Evolutionary conservation across 1,140 invertebrate species (phyloP), one percentile per base, ranked within the genome.

Genomic region (Zaprionus taronus): DNA sequence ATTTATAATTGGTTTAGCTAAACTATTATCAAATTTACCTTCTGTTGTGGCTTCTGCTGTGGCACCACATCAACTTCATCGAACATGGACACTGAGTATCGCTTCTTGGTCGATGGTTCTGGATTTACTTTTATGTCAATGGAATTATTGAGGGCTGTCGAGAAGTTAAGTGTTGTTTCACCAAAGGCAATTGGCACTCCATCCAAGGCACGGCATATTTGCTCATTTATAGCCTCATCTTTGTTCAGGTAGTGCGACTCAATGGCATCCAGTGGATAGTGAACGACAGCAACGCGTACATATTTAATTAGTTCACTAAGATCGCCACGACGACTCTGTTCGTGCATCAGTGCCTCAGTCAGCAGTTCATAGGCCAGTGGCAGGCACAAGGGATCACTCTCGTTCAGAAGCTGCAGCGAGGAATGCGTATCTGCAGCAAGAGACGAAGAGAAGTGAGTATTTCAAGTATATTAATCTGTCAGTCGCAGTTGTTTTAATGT

Each of bases 71-170:
- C 81, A 3, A 92, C 75, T 15, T 92, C 83, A 58, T 92, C 92
- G 49, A 92, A 92, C 68, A 92, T 77, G 17, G 92, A 92, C 1
- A 92, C 84, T 0, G 91, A 92, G 2, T 80, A 75, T 6, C 91
- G 81, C 57, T 79, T 92, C 55, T 91, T 90, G 0, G 62, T 26
- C 4, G 69, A 24, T 4, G 51, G 5, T 15, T 80, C 62, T 1
- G 61, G 20, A 15, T 31, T 65, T 0, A 60, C 17, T 28, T 83
- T 90, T 0, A 76, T 44, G 28, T 91, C 74, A 9, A 86, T 74
- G 5, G 79, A 85, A 15, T 51, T 68, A 15, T 92, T 92, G 0
- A 92, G 28, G 6, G 86, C 76, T 20, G 70, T 77, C 6, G 77
- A 86, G 28, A 92, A 92, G 57, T 92, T 92, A 0, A 92, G 63